phyloP scores from a whole-genome alignment of 2,797 vertebrate genomes.

The Sebastes trivittatus region DNA sequence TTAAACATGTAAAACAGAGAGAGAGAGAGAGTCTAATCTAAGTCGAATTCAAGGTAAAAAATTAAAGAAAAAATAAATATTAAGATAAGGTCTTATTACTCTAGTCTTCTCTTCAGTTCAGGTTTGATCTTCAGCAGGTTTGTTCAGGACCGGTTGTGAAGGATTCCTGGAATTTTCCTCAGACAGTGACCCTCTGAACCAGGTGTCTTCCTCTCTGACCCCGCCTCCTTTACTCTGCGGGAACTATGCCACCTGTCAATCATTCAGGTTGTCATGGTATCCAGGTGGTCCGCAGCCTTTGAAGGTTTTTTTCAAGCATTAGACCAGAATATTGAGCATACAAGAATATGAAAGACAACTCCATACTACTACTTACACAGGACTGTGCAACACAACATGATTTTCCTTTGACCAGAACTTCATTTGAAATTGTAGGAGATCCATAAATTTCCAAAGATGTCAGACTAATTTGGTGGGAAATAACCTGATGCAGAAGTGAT shows the following conservation, averaged over 20 bases:
- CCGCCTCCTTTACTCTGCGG: not conserved
- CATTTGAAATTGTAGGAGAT: not conserved
- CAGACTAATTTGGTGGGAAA: not conserved
- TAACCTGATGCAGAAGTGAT: not conserved
- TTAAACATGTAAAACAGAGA: not conserved
- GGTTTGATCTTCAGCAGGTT: not conserved
- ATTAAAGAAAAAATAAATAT: not conserved
- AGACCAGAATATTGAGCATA: not conserved
- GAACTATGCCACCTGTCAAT: slow-evolving; percentile 27
- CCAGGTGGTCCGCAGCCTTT: slow-evolving; percentile 8
- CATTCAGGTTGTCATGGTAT: slow-evolving; percentile 6
- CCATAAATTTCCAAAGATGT: not conserved
- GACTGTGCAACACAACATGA: not conserved
- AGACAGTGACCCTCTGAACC: slow-evolving; percentile 23
- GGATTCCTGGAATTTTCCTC: slow-evolving; percentile 31
- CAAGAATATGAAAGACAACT: too few relatives aligned
- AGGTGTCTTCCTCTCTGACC: slow-evolving; percentile 29
- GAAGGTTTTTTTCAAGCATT: not conserved
- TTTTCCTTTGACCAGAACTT: not conserved
- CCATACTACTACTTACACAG: not conserved
- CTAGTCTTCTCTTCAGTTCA: not conserved
- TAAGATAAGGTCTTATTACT: not conserved
- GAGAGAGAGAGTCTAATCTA: not conserved
- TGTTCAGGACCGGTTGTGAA: not conserved
- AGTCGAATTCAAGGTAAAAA: not conserved